These are phyloP conservation scores for Lochmaea crataegi DNA, from an alignment of 2,888 invertebrate genomes.

Conservation along the genomic window DNA sequence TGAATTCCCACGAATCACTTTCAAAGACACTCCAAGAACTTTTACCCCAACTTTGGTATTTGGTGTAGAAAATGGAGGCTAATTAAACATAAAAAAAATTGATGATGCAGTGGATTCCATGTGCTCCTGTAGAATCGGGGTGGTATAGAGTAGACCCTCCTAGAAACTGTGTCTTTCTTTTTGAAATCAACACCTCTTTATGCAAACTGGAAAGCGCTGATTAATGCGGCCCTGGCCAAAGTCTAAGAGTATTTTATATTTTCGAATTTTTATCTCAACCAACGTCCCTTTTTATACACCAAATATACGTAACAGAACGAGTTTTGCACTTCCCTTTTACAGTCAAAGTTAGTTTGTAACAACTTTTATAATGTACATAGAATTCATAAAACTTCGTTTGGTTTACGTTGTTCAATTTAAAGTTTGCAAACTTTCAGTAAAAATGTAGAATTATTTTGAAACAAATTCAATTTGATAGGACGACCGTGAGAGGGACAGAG, in stretches of 20 bases:
- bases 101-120: too few relatives aligned
- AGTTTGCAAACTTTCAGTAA: conserved; percentile 58
- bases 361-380: conserved; percentile 63
- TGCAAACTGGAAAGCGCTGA: background rate
- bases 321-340: conserved; percentile 54
- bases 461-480: conserved; percentile 60
- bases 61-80: too few relatives aligned
- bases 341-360: conserved; percentile 58
- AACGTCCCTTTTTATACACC: conserved; percentile 47
- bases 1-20: too few relatives aligned
- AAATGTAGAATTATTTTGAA: conserved; percentile 62
- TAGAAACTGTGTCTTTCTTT: too few relatives aligned
- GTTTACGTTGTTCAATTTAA: conserved; percentile 63
- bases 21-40: too few relatives aligned
- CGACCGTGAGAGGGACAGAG: background rate
- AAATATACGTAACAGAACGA: conserved; percentile 47
- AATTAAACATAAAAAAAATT: too few relatives aligned
- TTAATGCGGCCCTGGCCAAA: conserved; percentile 34
- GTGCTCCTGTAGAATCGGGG: too few relatives aligned
- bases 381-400: conserved; percentile 63
- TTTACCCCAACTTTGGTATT: too few relatives aligned
- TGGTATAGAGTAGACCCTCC: too few relatives aligned
- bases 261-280: conserved; percentile 52
- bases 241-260: conserved; percentile 43
- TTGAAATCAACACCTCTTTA: too few relatives aligned